These are phyloP conservation scores for Platysternon megacephalum DNA, from an alignment of 2,113 vertebrate species.

Conservation along the genomic window DNA sequence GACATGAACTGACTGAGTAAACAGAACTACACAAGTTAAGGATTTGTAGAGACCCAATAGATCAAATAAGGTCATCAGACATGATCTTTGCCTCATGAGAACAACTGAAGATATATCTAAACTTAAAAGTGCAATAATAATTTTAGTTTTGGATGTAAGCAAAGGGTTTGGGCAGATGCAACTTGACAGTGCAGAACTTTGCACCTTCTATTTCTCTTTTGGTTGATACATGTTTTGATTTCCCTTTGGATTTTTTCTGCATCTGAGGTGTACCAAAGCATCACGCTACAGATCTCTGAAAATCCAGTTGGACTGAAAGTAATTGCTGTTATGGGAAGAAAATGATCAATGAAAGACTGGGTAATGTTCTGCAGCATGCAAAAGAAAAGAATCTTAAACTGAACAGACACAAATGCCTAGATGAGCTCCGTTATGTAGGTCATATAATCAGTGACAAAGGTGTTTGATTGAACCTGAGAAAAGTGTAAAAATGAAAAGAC, in stretches of 20 bases:
- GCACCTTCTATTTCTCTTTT: no score
- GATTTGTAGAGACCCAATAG: neutral
- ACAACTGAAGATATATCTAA: neutral
- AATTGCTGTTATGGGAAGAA: neutral
- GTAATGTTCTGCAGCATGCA: neutral
- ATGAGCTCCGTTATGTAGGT: neutral
- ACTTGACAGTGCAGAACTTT: neutral
- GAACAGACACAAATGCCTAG: neutral
- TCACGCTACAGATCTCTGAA: no score
- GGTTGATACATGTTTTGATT: no score
- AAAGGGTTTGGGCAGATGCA: neutral
- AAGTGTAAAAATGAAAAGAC: neutral
- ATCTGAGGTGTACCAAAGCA: no score
- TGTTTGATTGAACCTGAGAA: neutral
- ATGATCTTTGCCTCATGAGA: neutral
- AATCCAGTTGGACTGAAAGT: no score
- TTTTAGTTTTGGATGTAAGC: neutral
- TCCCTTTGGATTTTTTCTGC: no score
- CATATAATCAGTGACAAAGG: neutral
- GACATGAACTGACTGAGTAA: no score
- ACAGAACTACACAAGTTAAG: neutral
- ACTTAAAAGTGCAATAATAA: neutral
- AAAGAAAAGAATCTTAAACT: neutral
- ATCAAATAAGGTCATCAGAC: neutral
- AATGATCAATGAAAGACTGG: neutral